These are phyloP conservation scores for Tetragonisca angustula DNA, from an alignment of 2,888 invertebrate species.

Conservation along the genomic window DNA sequence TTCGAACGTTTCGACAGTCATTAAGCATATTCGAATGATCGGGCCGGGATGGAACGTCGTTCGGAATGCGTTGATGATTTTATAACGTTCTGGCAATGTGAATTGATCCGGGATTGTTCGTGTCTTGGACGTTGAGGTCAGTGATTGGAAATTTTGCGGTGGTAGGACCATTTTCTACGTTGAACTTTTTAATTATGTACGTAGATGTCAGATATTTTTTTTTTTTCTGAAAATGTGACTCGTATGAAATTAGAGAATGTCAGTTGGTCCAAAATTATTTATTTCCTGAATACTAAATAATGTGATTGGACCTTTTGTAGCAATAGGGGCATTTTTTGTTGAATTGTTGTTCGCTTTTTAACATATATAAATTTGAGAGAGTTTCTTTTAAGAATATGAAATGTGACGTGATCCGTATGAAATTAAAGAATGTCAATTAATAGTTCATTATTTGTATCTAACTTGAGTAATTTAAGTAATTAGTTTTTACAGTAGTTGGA, in stretches of 20 bases:
- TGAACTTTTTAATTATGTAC: background rate
- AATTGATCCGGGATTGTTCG: background rate
- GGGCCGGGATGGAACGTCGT: too few relatives aligned
- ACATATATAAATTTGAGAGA: too few relatives aligned
- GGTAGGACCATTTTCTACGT: background rate
- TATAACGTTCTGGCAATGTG: background rate
- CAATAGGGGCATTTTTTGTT: too few relatives aligned
- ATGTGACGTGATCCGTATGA: too few relatives aligned
- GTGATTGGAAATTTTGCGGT: background rate
- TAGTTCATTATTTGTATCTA: background rate
- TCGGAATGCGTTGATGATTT: background rate
- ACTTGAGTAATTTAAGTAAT: background rate
- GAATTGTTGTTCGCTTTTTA: too few relatives aligned
- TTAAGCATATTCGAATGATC: background rate
- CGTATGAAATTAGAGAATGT: too few relatives aligned
- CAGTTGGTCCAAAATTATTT: background rate
- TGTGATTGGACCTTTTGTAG: too few relatives aligned
- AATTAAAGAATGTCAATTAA: background rate
- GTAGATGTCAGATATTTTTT: too few relatives aligned
- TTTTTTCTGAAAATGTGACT: too few relatives aligned
- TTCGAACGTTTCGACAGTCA: background rate
- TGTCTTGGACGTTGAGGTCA: background rate
- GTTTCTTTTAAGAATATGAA: too few relatives aligned
- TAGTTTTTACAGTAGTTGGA: background rate
- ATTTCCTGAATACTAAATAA: too few relatives aligned